These are phyloP conservation scores for Selene dorsalis DNA, from an alignment of 2,797 vertebrate genomes.

Conservation along the genomic window DNA sequence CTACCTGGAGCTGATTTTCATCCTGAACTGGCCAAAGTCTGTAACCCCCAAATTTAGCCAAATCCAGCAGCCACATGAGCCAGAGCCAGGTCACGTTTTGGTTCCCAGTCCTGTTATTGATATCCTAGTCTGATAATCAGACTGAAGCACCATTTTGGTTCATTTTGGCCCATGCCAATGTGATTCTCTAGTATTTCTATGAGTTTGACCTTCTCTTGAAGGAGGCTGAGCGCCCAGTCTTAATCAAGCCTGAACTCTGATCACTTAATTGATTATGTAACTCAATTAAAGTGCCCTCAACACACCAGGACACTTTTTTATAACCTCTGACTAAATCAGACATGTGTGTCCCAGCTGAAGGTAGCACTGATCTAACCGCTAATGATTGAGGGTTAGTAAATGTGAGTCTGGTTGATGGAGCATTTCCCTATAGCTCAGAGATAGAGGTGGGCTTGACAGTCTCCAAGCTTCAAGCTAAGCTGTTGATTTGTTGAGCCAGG, in stretches of 20 bases:
- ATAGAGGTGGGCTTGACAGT: background rate
- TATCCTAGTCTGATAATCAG: background rate
- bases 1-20: conserved; percentile 17
- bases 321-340: background rate
- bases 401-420: background rate
- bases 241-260: background rate
- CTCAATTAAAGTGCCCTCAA: background rate
- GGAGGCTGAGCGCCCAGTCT: background rate
- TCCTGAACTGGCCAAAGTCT: background rate
- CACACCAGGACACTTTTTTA: background rate
- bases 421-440: background rate
- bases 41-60: background rate
- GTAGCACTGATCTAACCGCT: background rate
- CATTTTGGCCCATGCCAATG: background rate
- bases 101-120: background rate
- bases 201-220: background rate
- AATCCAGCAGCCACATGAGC: conserved; percentile 2
- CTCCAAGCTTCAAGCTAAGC: background rate
- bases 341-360: background rate
- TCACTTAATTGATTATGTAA: background rate
- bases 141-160: background rate
- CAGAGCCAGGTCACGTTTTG: background rate
- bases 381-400: background rate
- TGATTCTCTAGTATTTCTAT: background rate
- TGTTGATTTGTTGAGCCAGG: background rate